phyloP scores from a whole-genome alignment of 2,797 vertebrate genomes.

The Fringilla coelebs region DNA sequence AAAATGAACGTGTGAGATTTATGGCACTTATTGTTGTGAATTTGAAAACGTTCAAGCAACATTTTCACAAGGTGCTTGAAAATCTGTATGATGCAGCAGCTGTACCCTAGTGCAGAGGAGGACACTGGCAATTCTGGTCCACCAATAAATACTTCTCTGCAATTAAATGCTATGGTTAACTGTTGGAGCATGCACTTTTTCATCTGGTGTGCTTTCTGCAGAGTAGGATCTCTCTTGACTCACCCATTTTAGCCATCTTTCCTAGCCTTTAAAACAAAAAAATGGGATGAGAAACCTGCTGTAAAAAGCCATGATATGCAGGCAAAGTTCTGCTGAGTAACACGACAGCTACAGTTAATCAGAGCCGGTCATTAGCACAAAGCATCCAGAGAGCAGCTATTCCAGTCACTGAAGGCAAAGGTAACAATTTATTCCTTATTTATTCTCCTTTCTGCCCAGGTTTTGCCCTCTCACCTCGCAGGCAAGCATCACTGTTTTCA shows the following conservation, averaged over 20 bases:
- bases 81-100: not conserved
- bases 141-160: not conserved
- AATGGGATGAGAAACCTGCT: not conserved
- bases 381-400: constrained; percentile 22
- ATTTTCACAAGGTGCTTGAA: not conserved
- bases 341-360: not conserved
- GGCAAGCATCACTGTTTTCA: constrained; percentile 55
- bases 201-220: not conserved
- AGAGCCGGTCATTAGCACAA: constrained; percentile 4
- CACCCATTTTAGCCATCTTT: not conserved
- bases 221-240: not conserved
- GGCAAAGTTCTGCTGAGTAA: not conserved
- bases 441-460: constrained; percentile 39
- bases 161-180: not conserved
- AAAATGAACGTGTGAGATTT: not conserved
- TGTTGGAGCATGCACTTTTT: not conserved
- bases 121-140: not conserved
- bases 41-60: not conserved
- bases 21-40: accelerated
- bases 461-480: constrained; percentile 30
- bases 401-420: constrained; percentile 21
- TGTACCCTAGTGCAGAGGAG: not conserved
- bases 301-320: not conserved
- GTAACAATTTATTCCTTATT: constrained; percentile 49
- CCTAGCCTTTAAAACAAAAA: not conserved